Base-by-base conservation (phyloP, 2,797 vertebrate genomes). In the Amazona ochrocephala region DNA sequence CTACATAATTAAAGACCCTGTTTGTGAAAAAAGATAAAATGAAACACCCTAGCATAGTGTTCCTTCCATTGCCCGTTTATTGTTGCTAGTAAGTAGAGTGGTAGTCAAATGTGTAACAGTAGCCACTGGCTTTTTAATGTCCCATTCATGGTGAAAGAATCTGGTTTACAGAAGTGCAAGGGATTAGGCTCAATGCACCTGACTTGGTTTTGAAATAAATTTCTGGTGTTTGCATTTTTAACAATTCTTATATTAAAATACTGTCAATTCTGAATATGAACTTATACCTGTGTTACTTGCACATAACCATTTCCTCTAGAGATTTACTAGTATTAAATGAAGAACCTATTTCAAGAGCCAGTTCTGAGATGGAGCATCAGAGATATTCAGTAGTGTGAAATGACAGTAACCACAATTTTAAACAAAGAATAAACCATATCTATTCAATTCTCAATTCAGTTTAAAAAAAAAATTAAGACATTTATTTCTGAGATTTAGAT, bases 1-100 rank as follows among this genome's bases (percentile, higher is more conserved):
- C 50, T 47, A 32, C 60, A 60, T 84, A 95, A 91, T 95, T 96
- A 94, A 91, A 91, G 64, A 79, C 22, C 8, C 7, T 81, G 26
- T 34, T 83, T 44, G 41, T 64, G 48, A 73, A 93, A 75, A 85
- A 77, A 61, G 7, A 50, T 30, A 39, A 80, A 92, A 84, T 50
- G 29, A 82, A 90, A 64, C 60, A 51, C 62, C 10, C 7, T 24
- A 70, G 13, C 7, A 5, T 15, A 27, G 32, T 78, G 51, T 76
- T 81, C 79, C 47, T 88, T 85, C 75, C 17, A 29, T 67, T 84
- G 19, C 26, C 6, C 7, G 30, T 83, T 74, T n/a, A 64, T n/a
- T 81, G 58, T 44, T 78, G 8, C 24, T 20, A 41, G 16, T 39
- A 65, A 45, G 18, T 39, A 30, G 84, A 70, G 15, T 0, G 7